Evolutionary conservation across 2,888 invertebrate genomes (phyloP).

Genomic region (Horisme vitalbata): DNA sequence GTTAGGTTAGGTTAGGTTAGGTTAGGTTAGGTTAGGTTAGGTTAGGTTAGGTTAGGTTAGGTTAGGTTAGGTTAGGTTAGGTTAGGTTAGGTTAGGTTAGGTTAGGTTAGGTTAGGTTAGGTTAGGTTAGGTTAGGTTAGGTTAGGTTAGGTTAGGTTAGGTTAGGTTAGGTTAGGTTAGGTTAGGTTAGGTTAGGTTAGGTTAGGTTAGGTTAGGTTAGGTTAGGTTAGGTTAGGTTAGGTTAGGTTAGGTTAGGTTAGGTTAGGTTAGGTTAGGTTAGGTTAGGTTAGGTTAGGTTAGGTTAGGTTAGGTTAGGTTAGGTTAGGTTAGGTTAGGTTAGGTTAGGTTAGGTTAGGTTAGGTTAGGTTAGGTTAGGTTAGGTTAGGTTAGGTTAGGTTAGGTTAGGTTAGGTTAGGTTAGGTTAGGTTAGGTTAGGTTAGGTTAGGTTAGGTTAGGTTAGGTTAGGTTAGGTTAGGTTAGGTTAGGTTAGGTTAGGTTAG

Average conservation of each 20-base stretch:
- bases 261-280: neutral
- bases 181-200: neutral
- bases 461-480: neutral
- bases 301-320: neutral
- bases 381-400: neutral
- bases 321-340: neutral
- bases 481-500: neutral
- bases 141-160: neutral
- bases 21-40: neutral
- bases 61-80: neutral
- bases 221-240: neutral
- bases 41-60: neutral
- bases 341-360: neutral
- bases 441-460: neutral
- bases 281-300: neutral
- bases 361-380: neutral
- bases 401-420: neutral
- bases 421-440: neutral
- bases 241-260: neutral
- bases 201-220: neutral
- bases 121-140: neutral
- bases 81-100: neutral
- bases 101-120: neutral
- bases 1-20: neutral
- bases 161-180: neutral